Conservation (phyloP, 2,113 vertebrate species). For the Carlito syrichta region DNA sequence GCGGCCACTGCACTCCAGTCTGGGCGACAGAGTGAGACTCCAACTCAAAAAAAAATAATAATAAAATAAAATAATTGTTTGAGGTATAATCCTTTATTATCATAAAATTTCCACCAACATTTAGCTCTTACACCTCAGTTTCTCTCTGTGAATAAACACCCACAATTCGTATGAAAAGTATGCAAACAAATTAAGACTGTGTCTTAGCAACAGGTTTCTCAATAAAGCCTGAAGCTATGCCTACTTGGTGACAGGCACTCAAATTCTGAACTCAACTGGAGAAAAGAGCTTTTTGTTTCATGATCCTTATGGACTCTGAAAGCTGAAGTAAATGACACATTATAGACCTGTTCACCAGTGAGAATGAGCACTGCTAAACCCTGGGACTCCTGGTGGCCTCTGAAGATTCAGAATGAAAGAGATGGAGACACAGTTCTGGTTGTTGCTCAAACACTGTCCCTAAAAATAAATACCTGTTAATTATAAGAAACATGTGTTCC, state of each 20-base stretch:
- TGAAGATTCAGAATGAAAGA: background rate
- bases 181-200: slow-evolving; percentile 60
- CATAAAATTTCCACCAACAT: background rate
- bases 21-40: too few species aligned
- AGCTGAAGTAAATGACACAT: slow-evolving; percentile 1
- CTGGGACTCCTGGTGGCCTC: background rate
- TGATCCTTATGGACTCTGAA: background rate
- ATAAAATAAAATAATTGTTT: background rate
- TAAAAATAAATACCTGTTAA: slow-evolving; percentile 53
- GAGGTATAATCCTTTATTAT: background rate
- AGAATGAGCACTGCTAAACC: background rate
- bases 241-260: background rate
- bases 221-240: background rate
- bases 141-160: slow-evolving; percentile 42
- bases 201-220: slow-evolving; percentile 62
- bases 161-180: slow-evolving; percentile 37
- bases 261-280: background rate
- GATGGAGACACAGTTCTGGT: background rate
- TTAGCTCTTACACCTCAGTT: background rate
- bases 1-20: too few species aligned
- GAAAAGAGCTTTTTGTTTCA: background rate
- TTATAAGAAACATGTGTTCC: slow-evolving; percentile 54
- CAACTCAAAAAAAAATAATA: too few species aligned
- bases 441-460: slow-evolving; percentile 4
- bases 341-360: background rate